Base-by-base conservation (phyloP, 2,888 invertebrate species). In the Ormyrus thymus region DNA sequence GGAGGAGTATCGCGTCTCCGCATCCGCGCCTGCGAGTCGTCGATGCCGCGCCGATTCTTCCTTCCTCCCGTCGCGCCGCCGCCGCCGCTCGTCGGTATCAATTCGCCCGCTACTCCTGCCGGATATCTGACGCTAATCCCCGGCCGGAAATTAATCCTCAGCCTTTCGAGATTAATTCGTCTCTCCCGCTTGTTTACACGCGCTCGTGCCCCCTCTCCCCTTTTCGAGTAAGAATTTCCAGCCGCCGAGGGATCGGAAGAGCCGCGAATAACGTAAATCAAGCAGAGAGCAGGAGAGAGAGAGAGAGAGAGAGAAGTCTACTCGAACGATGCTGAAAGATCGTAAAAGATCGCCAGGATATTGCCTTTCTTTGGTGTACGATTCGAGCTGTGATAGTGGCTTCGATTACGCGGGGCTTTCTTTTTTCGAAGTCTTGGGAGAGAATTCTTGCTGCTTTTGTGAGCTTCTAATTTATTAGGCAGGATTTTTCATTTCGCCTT, bases 131-230 rank as follows among this genome's bases (percentile, higher is more conserved):
- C 83, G 84, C 75, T 87, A 85, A 86, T 87, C 84, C 84, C 78
- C 73, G 53, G 81, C 84, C 85, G 84, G 84, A 85, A 86, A 87
- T 86, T 86, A 86, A 86, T 86, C 84, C 83, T 81, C 83, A 81
- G 78, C 82, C 82, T 86, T 84, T 83, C 79, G 66, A 83, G 84
- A 86, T 85, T 82, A 83, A 82, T 84, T 84, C 81, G 80, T 68
- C 70, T 59, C 65, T 29, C 66, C 75, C 46, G 15, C 70, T 48
- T 72, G 72, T 72, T 59, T 72, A 59, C 77, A 59, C 66, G 45
- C 53, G 58, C 74, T 78, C 74, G 55, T 48, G 11, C 64, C 62
- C 69, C 62, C 69, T 62, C 64, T 7, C 55, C 43, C 73, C 84
- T 81, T 46, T 79, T 82, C 81, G 83, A 81, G 29, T 29, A 29